phyloP scores from a whole-genome alignment of 1,140 invertebrate genomes.

The Spodoptera litura region DNA sequence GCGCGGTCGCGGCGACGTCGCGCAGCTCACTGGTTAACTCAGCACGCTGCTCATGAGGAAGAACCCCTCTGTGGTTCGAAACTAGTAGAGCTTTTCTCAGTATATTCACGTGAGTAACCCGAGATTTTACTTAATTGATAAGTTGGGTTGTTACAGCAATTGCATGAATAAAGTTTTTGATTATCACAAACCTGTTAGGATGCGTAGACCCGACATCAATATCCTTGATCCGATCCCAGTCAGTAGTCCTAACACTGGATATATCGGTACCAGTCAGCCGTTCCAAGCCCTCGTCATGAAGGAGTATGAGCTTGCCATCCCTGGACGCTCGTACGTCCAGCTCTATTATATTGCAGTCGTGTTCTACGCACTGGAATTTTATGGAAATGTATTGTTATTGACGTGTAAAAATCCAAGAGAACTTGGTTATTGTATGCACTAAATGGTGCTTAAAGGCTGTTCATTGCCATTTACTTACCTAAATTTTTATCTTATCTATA shows the following conservation, averaged over 20 bases:
- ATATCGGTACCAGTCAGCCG: conserved; percentile 88
- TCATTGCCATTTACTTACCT: no score
- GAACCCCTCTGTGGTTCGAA: no score
- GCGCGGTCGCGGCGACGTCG: no score
- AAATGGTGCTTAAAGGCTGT: no score
- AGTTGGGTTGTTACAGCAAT: no score
- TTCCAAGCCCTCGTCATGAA: conserved; percentile 91
- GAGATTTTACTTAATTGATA: no score
- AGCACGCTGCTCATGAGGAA: no score
- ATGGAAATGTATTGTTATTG: not conserved
- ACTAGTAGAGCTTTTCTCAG: not conserved
- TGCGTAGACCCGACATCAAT: conserved; percentile 89
- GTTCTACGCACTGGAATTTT: conserved; percentile 87
- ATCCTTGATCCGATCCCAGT: conserved; percentile 88
- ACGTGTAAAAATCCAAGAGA: no score
- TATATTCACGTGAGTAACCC: not conserved
- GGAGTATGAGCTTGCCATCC: conserved; percentile 90
- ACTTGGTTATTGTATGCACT: no score
- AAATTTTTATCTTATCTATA: no score
- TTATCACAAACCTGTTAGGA: conserved; percentile 85
- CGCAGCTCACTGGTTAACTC: no score
- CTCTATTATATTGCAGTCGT: conserved; percentile 91
- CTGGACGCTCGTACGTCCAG: conserved; percentile 91
- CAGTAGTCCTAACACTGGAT: conserved; percentile 87
- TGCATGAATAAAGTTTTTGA: no score